These are phyloP conservation scores for Halcyon senegalensis DNA, from an alignment of 2,113 vertebrate species.

Conservation along the genomic window DNA sequence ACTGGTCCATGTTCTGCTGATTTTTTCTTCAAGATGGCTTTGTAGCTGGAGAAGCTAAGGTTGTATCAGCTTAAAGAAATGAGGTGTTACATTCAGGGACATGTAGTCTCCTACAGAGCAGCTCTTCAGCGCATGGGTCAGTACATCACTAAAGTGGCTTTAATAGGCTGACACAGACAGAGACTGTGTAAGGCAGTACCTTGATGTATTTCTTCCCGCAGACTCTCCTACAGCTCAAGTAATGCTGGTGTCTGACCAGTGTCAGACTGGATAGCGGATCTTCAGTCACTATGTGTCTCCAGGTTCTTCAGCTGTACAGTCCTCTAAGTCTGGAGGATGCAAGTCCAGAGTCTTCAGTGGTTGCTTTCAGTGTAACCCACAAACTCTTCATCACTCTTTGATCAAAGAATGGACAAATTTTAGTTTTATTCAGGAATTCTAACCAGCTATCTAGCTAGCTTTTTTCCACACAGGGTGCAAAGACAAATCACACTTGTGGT, in stretches of 20 bases:
- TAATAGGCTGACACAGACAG: neutral
- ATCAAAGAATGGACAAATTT: neutral
- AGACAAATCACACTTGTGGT: neutral
- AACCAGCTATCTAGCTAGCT: neutral
- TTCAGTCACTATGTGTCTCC: neutral
- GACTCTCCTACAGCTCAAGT: neutral
- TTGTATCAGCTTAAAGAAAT: neutral
- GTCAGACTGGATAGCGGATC: neutral
- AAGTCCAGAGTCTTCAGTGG: neutral
- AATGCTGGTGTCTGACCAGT: neutral
- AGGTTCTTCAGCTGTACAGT: neutral
- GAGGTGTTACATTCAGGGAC: neutral
- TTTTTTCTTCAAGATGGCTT: neutral
- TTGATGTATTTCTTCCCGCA: rapidly evolving
- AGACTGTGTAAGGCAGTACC: neutral
- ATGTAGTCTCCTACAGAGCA: rapidly evolving
- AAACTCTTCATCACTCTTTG: neutral
- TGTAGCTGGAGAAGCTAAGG: neutral
- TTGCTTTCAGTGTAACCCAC: neutral
- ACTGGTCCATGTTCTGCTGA: neutral
- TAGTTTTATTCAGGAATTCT: neutral
- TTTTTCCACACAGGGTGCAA: neutral
- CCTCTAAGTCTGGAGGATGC: neutral
- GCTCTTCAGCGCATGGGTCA: neutral
- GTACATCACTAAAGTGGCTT: neutral